Evolutionary conservation across 1,140 invertebrate species (phyloP).

Genomic region (Microplitis demolitor): DNA sequence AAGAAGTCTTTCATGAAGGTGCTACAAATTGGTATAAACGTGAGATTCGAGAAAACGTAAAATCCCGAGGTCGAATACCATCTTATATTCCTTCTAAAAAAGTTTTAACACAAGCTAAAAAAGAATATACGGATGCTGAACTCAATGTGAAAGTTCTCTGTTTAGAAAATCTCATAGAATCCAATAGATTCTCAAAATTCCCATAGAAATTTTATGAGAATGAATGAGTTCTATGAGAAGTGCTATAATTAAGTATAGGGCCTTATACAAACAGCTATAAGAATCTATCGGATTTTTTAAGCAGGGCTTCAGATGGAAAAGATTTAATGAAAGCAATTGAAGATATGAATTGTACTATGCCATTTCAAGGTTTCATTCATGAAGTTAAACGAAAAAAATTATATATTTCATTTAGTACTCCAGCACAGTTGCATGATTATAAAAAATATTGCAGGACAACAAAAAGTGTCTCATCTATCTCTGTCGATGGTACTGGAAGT

Average conservation of each 20-base stretch:
- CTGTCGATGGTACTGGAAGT: constrained; percentile 23
- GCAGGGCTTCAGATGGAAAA: constrained; percentile 6
- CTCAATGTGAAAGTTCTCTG: not conserved
- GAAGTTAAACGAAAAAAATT: constrained; percentile 12
- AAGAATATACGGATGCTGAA: constrained; percentile 2
- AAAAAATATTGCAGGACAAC: constrained; percentile 13
- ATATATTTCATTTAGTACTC: constrained; percentile 5
- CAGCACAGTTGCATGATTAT: constrained; percentile 7
- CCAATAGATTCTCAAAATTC: too few species aligned
- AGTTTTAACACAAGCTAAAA: constrained; percentile 7
- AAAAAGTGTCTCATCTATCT: not conserved
- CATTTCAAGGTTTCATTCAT: constrained; percentile 5
- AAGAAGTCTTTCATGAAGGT: constrained; percentile 7
- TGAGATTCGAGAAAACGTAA: not conserved
- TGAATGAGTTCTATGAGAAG: too few species aligned
- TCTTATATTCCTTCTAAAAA: not conserved
- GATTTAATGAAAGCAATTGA: constrained; percentile 15
- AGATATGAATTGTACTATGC: not conserved
- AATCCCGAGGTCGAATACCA: constrained; percentile 5
- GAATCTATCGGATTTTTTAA: too few species aligned
- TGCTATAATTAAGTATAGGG: too few species aligned
- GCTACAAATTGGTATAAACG: not conserved
- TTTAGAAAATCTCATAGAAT: too few species aligned
- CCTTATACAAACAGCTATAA: too few species aligned
- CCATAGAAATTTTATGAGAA: too few species aligned